Percentiles rank a stretch among this genome's conserved stretches.
These are phyloP conservation scores for Protodeltote pygarga DNA, from an alignment of 2,888 invertebrate species.

Conservation along the genomic window DNA sequence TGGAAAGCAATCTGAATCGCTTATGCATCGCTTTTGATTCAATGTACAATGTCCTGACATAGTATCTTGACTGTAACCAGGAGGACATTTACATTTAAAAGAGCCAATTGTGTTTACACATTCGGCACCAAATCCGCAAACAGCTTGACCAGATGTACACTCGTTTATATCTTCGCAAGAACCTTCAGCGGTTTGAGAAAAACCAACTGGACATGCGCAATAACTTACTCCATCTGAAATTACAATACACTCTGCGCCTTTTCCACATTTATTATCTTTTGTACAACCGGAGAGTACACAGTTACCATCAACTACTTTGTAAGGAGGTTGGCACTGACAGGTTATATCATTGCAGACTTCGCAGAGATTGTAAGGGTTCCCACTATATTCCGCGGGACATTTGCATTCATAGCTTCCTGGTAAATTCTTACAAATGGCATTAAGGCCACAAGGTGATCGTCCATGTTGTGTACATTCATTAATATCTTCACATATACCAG, in stretches of 20 bases:
- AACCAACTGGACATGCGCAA: conserved; percentile 97
- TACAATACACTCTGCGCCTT: conserved; percentile 95
- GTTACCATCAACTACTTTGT: conserved; percentile 93
- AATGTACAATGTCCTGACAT: conserved; percentile 93
- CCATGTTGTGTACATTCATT: conserved; percentile 94
- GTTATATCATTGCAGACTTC: conserved; percentile 94
- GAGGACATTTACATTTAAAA: conserved; percentile 93
- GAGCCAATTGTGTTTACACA: conserved; percentile 93
- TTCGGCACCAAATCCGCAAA: conserved; percentile 95
- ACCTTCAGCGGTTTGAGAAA: conserved; percentile 91
- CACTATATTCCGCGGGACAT: conserved; percentile 95
- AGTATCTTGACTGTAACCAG: conserved; percentile 93
- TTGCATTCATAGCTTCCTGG: conserved; percentile 98
- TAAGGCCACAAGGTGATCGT: conserved; percentile 94
- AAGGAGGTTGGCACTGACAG: conserved; percentile 95
- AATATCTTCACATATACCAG: conserved; percentile 93
- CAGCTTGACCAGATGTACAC: conserved; percentile 91
- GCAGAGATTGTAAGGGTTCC: conserved; percentile 95
- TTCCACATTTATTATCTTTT: conserved; percentile 92
- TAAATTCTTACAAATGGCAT: conserved; percentile 96
- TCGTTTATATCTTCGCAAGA: conserved; percentile 95
- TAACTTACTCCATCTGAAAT: conserved; percentile 97
- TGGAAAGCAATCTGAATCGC: conserved; percentile 93
- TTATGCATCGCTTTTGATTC: conserved; percentile 93
- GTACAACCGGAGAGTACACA: conserved; percentile 95